Base-by-base conservation (phyloP, 53 echinoderm and acorn worm species). In the Echinometra lucunter region DNA sequence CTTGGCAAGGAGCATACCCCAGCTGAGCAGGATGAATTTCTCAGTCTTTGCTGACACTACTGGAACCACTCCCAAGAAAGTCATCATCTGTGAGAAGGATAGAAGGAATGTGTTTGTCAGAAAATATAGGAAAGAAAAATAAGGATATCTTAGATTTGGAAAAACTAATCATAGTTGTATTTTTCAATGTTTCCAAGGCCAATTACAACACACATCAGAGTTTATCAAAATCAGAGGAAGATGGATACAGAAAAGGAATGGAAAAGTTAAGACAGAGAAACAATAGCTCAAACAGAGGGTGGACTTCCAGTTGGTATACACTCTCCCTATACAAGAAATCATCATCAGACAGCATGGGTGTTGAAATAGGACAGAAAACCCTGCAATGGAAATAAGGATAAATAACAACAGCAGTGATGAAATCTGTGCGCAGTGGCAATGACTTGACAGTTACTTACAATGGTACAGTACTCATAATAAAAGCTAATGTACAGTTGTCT, bases 21-120 rank as follows among this genome's bases (percentile, higher is more conserved):
- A 98, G 45, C 82, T 94, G 56, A 96, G 94, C 7, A 99, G 96
- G 80, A 99, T 96, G 95, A 96, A 96, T 90, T 99, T 96, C 98
- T 47, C 99, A 99, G 91, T 99, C 99, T 38, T 99, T 99, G 91
- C 96, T 97, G 30, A 99, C 99, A 66, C 90, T 97, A 74, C 99
- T 97, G 3, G 97, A 99, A 4, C 99, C 99, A 55, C 98, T 99
- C 97, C 96, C 97, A 1, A 99, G 88, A 30, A 98, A 98, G 89
- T 99, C 99, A 49, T 99, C 97, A 88, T 96, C 96, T 98, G 63
- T 4, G 21, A 23, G 21, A 63, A 63, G 63, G 63, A 19, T 23
- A 21, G 63, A 23, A 63, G 23, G 23, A 63, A 12, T 63, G 11
- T 19, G 10, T 12, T 63, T 63, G 8, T 63, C 63, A 63, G 63